Percentiles rank a stretch among this genome's conserved stretches.
Conservation (phyloP, 2,797 vertebrate species). For the Loriculus beryllinus region DNA sequence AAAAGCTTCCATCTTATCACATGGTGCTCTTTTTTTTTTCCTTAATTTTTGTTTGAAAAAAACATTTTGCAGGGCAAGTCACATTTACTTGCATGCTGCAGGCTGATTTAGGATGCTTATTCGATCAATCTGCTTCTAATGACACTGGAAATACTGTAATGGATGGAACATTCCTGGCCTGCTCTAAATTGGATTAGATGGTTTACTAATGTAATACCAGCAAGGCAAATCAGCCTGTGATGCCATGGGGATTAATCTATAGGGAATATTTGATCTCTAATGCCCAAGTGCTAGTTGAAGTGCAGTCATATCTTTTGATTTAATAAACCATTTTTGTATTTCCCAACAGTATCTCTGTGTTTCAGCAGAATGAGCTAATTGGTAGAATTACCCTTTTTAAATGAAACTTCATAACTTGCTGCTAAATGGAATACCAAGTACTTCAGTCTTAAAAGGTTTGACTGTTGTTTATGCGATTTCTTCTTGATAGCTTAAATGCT, state of each 20-base stretch:
- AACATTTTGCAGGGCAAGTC: not conserved
- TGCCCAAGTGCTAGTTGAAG: constrained; percentile 48
- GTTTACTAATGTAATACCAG: constrained; percentile 72
- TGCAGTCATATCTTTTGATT: constrained; percentile 68
- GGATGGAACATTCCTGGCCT: constrained; percentile 70
- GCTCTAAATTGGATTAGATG: constrained; percentile 75
- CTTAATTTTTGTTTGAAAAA: not conserved
- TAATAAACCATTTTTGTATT: constrained; percentile 68
- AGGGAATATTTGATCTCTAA: constrained; percentile 64
- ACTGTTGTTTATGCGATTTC: not conserved
- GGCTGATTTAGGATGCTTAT: constrained; percentile 66
- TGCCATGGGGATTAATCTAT: constrained; percentile 69
- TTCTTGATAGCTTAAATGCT: not conserved
- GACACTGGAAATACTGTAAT: constrained; percentile 65
- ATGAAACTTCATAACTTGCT: constrained; percentile 44
- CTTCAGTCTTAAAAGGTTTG: constrained; percentile 1
- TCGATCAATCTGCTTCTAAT: constrained; percentile 73
- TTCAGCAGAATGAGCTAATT: constrained; percentile 65
- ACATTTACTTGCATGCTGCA: constrained; percentile 46
- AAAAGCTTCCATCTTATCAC: not conserved
- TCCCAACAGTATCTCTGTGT: constrained; percentile 33
- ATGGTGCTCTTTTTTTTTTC: not conserved
- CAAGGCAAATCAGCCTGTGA: constrained; percentile 66
- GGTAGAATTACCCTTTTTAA: constrained; percentile 57
- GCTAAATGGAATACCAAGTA: constrained; percentile 33